Evolutionary conservation across 2,888 invertebrate species (phyloP).

Genomic region (Chalcosyrphus nemorum): DNA sequence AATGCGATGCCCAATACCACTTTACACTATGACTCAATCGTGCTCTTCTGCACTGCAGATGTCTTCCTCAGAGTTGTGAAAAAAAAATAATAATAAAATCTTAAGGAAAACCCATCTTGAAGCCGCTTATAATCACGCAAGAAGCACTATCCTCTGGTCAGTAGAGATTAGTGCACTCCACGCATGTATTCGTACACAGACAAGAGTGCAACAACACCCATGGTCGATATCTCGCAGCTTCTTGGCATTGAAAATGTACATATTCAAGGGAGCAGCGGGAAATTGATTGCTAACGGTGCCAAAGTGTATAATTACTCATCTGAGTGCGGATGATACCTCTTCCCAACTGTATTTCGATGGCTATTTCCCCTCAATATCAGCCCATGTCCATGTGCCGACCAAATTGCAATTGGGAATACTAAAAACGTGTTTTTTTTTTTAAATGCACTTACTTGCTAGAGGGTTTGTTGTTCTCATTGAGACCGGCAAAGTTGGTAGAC

Average conservation of each 20-base stretch:
- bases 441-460: conserved; percentile 85
- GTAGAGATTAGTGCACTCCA: neutral
- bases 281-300: conserved; percentile 35
- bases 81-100: neutral
- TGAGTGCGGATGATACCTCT: conserved; percentile 1
- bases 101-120: neutral
- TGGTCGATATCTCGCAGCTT: conserved; percentile 3
- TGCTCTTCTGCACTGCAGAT: conserved; percentile 35
- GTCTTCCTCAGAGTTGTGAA: neutral
- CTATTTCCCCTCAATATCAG: neutral
- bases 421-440: too few species aligned
- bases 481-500: conserved; percentile 79
- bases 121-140: neutral
- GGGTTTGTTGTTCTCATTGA: conserved; percentile 83
- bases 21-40: conserved; percentile 18
- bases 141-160: neutral
- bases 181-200: neutral
- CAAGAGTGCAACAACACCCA: neutral
- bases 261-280: neutral
- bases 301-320: conserved; percentile 27
- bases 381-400: conserved; percentile 9
- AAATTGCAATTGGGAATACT: neutral
- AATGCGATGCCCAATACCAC: neutral
- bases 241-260: conserved; percentile 13
- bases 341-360: neutral